Evolutionary conservation across 2,888 invertebrate genomes (phyloP).

Genomic region (Agrotis ipsilon): DNA sequence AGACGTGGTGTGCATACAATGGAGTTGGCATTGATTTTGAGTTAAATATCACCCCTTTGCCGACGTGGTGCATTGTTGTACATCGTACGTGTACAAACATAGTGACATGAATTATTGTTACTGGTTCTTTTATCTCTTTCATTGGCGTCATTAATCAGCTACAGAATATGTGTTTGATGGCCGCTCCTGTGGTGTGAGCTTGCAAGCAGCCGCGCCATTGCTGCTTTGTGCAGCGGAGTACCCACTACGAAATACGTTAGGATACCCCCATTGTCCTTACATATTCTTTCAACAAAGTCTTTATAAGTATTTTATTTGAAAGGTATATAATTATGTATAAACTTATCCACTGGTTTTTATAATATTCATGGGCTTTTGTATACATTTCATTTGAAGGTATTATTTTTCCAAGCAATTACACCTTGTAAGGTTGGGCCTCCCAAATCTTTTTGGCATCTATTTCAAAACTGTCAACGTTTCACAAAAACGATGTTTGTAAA

Average conservation of each 20-base stretch:
- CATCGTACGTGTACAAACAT: conserved; percentile 81
- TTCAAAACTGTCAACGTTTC: conserved; percentile 68
- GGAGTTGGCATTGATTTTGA: conserved; percentile 88
- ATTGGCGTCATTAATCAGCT: conserved; percentile 78
- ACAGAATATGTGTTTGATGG: conserved; percentile 63
- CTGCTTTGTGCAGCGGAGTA: conserved; percentile 33
- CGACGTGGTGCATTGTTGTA: conserved; percentile 74
- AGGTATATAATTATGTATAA: not conserved
- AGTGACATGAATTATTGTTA: conserved; percentile 85
- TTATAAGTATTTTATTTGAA: too few relatives aligned
- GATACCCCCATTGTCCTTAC: not conserved
- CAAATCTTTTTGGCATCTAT: conserved; percentile 61
- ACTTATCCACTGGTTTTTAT: not conserved
- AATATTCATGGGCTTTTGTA: conserved; percentile 6
- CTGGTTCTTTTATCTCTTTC: conserved; percentile 81
- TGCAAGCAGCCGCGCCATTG: conserved; percentile 23
- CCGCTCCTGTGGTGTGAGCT: conserved; percentile 54
- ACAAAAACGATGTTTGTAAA: conserved; percentile 64
- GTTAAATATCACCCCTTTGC: conserved; percentile 86
- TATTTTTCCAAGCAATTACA: conserved; percentile 31
- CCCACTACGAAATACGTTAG: conserved; percentile 10
- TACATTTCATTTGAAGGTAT: conserved; percentile 3
- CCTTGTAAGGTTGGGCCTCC: conserved; percentile 16
- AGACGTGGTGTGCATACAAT: conserved; percentile 88
- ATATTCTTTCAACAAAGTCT: not conserved